phyloP scores from a whole-genome alignment of 1,140 invertebrate genomes.

The Drosophila virilis region DNA sequence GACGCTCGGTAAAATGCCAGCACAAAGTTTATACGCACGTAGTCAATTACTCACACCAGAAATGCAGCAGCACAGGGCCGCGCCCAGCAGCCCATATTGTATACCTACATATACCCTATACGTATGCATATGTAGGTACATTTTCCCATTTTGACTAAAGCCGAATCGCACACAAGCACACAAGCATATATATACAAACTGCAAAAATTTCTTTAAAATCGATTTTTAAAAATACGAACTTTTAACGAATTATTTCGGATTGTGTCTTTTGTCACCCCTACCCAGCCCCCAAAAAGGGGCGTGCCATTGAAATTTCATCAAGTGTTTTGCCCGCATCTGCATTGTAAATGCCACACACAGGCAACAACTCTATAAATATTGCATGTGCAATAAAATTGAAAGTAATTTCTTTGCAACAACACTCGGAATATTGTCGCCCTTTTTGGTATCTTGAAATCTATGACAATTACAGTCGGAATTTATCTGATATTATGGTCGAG shows the following conservation, averaged over 20 bases:
- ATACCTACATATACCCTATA: not conserved
- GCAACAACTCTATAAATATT: conserved; percentile 63
- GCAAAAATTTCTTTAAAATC: conserved; percentile 51
- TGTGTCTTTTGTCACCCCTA: not conserved
- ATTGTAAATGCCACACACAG: conserved; percentile 1
- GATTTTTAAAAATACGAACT: conserved; percentile 49
- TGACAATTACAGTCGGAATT: conserved; percentile 71
- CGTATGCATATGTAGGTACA: conserved; percentile 15
- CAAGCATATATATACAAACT: conserved; percentile 9
- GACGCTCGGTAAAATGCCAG: conserved; percentile 65
- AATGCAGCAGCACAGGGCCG: conserved; percentile 28
- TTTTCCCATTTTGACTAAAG: not conserved
- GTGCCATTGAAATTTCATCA: conserved; percentile 40
- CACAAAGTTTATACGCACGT: conserved; percentile 80
- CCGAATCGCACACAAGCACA: conserved; percentile 7
- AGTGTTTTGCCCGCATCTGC: conserved; percentile 27
- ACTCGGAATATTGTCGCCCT: conserved; percentile 7
- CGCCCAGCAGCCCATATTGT: conserved; percentile 17
- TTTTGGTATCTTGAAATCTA: conserved; percentile 47
- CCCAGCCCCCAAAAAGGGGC: not conserved
- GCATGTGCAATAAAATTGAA: conserved; percentile 61
- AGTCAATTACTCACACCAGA: conserved; percentile 76
- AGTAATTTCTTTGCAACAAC: conserved; percentile 51
- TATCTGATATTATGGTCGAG: conserved; percentile 46
- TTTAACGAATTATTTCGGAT: conserved; percentile 27